Base-by-base conservation (phyloP, 2,797 vertebrate species). In the Eurystomus glaucurus region DNA sequence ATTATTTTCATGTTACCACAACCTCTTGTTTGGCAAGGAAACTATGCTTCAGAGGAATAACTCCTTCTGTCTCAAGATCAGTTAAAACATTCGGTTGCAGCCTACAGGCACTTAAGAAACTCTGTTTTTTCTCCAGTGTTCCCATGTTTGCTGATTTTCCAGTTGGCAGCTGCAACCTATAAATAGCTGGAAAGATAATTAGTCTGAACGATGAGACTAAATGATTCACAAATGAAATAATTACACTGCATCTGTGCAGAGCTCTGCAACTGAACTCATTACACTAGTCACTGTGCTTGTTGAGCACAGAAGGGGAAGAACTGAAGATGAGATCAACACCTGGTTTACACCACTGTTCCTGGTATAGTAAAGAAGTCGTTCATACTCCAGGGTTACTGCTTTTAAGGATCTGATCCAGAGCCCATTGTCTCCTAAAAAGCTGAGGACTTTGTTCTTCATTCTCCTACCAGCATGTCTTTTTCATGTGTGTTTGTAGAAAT, bases 221-320 rank as follows among this genome's bases (percentile, higher is more conserved):
- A 96, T 81, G 93, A 88, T 60, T 86, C 85, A 84, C 79, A 94
- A 97, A 96, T 97, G 79, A 93, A 96, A 95, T 90, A 95, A 95
- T 93, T 72, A 10, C 80, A 66, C 22, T 85, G 76, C 89, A 90
- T 93, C 90, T 96, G 90, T 92, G 94, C 79, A 86, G 76, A 86
- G 58, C 62, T 85, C 50, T 94, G 74, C 69, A 41, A 9, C 35
- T 0, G 0, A 89, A 45, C 28, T 75, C 4, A 0, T 15, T 29
- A 37, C 58, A 55, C 19, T 28, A 41, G 61, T 66, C 61, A 21
- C 46, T n/a, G 46, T 11, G 45, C 12, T 58, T 29, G 2, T 7
- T 29, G 61, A 79, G 50, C n/a, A 35, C 37, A 61, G 29, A 72
- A 55, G 14, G 19, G 26, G n/a, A 76, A 1, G 1, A 16, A n/a